Evolutionary conservation across 2,797 vertebrate genomes (phyloP), one percentile per base, ranked within the genome.

Genomic region (Ctenopoma kingsleyae): DNA sequence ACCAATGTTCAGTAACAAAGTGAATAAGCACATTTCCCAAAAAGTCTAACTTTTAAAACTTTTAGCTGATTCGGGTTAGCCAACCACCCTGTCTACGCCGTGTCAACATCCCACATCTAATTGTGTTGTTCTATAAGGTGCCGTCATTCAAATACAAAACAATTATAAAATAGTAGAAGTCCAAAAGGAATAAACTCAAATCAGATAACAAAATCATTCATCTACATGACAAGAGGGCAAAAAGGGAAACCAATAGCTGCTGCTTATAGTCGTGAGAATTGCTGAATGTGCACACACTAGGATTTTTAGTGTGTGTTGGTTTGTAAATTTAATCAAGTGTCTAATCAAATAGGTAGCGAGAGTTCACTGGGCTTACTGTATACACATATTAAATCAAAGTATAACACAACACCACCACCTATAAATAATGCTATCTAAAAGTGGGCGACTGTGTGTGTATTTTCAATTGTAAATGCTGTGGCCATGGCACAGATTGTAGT

Each of bases 131-230:
- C 87, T 68, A 86, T 93, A 93, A 92, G 92, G 91, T 93, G 92
- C 92, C 92, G 90, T 91, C 87, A 91, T 89, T 92, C 91, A 92
- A 92, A 91, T 89, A 91, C 82, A 92, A 92, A 92, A 91, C 81
- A 89, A 86, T 89, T 89, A 92, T 72, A 92, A 92, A 92, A 90
- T 80, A 90, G 81, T 86, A 93, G 86, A 92, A 91, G 91, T 90
- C 85, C 86, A 88, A 89, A 91, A 88, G 74, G 86, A 91, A 88
- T 82, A 84, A 86, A 87, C 76, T 90, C 82, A 91, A 91, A 92
- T 84, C 89, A 89, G 78, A 82, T 81, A 89, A 88, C 76, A 89
- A 87, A 88, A 80, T 86, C 76, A 86, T 88, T 87, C 78, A 75
- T 77, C 87, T 85, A 82, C 81, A 80, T 86, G 67, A 87, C 74